phyloP scores from a whole-genome alignment of 2,797 vertebrate species.

The Perodicticus potto region DNA sequence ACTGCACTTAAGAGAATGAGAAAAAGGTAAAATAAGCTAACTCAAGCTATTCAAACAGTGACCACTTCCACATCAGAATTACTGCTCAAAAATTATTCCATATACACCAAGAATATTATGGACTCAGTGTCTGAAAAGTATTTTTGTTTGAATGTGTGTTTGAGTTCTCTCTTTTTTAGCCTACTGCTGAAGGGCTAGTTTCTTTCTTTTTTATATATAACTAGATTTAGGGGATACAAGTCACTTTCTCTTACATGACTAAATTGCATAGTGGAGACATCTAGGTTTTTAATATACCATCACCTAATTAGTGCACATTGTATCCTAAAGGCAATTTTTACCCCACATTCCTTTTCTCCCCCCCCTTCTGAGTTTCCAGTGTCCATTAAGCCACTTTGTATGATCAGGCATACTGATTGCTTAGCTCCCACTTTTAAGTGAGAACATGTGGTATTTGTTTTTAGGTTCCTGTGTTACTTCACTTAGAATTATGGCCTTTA shows the following conservation, averaged over 20 bases:
- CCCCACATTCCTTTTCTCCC: neutral
- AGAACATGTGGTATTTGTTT: neutral
- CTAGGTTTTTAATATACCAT: neutral
- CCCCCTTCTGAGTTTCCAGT: neutral
- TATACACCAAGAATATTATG: neutral
- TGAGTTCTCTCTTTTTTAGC: neutral
- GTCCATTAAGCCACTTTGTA: neutral
- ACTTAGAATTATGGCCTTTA: neutral
- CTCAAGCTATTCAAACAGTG: neutral
- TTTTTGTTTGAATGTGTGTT: neutral
- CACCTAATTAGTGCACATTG: neutral
- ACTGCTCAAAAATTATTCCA: neutral
- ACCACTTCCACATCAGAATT: neutral
- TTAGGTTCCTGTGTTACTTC: neutral
- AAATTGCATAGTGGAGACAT: neutral
- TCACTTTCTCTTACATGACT: neutral
- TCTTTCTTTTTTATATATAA: neutral
- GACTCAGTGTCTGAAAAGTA: neutral
- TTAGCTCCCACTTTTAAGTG: neutral
- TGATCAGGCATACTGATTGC: neutral
- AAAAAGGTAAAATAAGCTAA: constrained; percentile 34
- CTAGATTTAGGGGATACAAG: neutral
- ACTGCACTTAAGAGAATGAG: neutral
- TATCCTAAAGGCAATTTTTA: neutral
- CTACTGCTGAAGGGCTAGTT: neutral